Evolutionary conservation across 2,888 invertebrate genomes (phyloP), one percentile per base, ranked within the genome.

Genomic region (Calephelis perditalis): DNA sequence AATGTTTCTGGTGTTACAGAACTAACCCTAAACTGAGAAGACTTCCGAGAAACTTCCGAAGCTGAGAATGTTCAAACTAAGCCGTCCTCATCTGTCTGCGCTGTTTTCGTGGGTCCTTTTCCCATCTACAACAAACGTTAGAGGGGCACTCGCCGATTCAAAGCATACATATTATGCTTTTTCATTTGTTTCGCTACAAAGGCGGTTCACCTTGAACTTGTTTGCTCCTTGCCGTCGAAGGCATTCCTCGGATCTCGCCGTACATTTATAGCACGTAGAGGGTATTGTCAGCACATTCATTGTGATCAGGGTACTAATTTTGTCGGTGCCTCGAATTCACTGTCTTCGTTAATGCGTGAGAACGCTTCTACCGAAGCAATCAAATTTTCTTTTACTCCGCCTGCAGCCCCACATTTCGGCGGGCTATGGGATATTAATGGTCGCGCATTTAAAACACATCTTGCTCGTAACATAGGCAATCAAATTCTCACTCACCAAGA

Each of bases 351-450:
- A 12, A 35, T 57, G 57, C 44, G 11, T 10, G n/a, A 45, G 7
- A 46, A 36, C 9, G 15, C 57, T 11, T 15, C 26, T 11, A 9
- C 57, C 5, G 46, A 45, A 12, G 26, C 15, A 10, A 45, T 57
- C 10, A 45, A 57, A 35, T 57, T 57, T 35, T 43, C 12, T 1
- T 57, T 57, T 45, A 46, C 46, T 8, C 45, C 57, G 0, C 15
- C 45, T 10, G 45, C 45, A 45, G 44, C 57, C 7, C 11, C 46
- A 6, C 57, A 57, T 43, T 45, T 57, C 45, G 57, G 57, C 7
- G 57, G 45, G 4, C 12, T 57, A 35, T 57, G 12, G 57, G 57
- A 57, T 5, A 57, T 44, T 9, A 37, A 57, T 8, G 26, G n/a
- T 26, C 12, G 44, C 6, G 5, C 26, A 3, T 40, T 57, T 45